These are phyloP conservation scores for Andricus curvator DNA, from an alignment of 2,888 invertebrate species.

Conservation along the genomic window DNA sequence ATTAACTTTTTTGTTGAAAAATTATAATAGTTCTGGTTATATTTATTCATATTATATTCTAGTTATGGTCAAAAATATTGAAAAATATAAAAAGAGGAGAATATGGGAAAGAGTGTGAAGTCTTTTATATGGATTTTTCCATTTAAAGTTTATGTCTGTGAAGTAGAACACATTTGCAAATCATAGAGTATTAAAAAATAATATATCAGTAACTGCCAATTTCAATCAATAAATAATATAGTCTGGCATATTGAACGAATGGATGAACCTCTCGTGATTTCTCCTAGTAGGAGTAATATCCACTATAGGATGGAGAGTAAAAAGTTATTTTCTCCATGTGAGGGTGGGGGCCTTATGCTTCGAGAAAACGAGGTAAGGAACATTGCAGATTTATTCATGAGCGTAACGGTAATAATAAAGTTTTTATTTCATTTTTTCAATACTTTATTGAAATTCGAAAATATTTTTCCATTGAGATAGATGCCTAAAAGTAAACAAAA, in stretches of 20 bases:
- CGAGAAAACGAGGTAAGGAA: slow-evolving; percentile 6
- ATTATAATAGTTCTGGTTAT: no score
- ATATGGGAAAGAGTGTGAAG: no score
- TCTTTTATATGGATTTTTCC: background rate
- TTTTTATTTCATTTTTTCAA: background rate
- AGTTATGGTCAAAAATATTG: no score
- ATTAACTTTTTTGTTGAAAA: no score
- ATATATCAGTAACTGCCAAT: background rate
- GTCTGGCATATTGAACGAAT: background rate
- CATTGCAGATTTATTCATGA: slow-evolving; percentile 7
- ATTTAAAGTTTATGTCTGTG: background rate
- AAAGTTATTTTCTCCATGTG: slow-evolving; percentile 17
- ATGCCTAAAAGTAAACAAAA: no score
- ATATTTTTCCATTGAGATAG: background rate
- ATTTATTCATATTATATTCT: no score
- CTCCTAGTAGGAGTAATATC: slow-evolving; percentile 13
- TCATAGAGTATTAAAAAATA: background rate
- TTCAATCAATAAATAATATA: slow-evolving; percentile 21
- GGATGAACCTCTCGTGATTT: slow-evolving; percentile 11
- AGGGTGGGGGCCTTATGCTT: background rate
- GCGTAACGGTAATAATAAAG: background rate
- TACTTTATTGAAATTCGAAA: background rate
- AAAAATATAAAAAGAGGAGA: no score
- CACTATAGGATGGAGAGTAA: slow-evolving; percentile 9
- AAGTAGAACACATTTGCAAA: background rate